Conservation (phyloP, 2,113 vertebrate species). For the Periophthalmodon schlosseri region DNA sequence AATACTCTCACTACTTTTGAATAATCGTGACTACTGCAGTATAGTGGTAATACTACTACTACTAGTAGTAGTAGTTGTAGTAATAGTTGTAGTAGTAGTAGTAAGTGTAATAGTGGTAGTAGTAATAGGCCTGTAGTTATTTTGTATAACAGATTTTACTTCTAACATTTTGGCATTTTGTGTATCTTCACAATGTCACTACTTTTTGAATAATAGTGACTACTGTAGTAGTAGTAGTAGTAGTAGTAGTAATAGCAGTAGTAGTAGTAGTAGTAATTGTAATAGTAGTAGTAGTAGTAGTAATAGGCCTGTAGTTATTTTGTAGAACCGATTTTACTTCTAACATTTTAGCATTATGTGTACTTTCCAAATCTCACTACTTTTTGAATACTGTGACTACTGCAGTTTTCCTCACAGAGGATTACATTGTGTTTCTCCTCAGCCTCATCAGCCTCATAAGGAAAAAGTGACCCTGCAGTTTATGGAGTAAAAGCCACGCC, state of each 20-base stretch:
- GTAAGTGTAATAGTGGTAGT: too few species aligned
- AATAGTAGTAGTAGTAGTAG: too few species aligned
- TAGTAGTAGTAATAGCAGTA: too few species aligned
- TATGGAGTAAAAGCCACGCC: conserved; percentile 44
- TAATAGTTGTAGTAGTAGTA: too few species aligned
- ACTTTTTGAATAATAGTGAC: neutral
- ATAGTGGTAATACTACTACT: too few species aligned
- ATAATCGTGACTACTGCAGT: neutral
- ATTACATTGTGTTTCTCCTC: neutral
- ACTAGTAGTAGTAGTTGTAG: too few species aligned
- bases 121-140: too few species aligned
- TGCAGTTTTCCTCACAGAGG: neutral
- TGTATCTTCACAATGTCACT: neutral
- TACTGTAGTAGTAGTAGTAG: neutral
- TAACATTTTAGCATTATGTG: neutral
- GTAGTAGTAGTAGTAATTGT: too few species aligned
- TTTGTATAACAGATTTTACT: neutral
- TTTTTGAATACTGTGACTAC: conserved; percentile 1
- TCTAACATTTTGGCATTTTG: neutral
- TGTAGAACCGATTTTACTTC: neutral
- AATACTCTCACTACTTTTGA: neutral
- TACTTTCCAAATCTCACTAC: neutral
- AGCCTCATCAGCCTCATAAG: conserved; percentile 29
- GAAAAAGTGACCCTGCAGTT: conserved; percentile 37
- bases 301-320: too few species aligned